Conservation (phyloP, 2,113 vertebrate species). For the Forbesichthys agassizii region DNA sequence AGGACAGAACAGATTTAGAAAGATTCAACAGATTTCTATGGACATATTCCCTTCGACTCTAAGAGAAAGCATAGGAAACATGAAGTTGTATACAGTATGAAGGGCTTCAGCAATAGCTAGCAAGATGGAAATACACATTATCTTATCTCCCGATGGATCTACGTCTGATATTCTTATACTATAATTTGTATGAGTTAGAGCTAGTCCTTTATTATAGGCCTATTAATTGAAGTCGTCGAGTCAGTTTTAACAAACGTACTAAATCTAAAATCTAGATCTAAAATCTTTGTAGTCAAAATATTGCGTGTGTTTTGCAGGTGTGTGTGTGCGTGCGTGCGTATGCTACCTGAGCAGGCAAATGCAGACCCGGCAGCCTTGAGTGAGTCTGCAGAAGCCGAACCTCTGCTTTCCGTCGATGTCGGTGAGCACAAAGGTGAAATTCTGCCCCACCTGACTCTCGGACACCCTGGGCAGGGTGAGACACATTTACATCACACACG, state of each 20-base stretch:
- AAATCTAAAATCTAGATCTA: not conserved
- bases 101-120: conserved; percentile 14
- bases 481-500: conserved; percentile 5
- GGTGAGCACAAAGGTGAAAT: conserved; percentile 97
- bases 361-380: conserved; percentile 88
- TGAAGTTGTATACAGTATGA: not conserved
- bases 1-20: conserved; percentile 13
- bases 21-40: conserved; percentile 15
- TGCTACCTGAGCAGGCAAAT: conserved; percentile 93
- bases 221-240: not conserved
- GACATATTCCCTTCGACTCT: conserved; percentile 21
- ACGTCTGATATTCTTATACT: not conserved
- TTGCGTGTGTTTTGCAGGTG: conserved; percentile 12
- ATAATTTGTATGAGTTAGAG: not conserved
- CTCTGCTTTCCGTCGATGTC: conserved; percentile 96
- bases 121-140: not conserved
- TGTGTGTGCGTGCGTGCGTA: conserved; percentile 22
- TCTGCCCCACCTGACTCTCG: conserved; percentile 93
- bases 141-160: not conserved
- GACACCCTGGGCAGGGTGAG: conserved; percentile 79
- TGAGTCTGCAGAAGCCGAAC: conserved; percentile 97
- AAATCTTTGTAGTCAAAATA: not conserved
- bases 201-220: not conserved
- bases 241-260: not conserved
- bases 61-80: not conserved